Base-by-base conservation (phyloP, 1,140 invertebrate genomes). In the Elysia chlorotica region DNA sequence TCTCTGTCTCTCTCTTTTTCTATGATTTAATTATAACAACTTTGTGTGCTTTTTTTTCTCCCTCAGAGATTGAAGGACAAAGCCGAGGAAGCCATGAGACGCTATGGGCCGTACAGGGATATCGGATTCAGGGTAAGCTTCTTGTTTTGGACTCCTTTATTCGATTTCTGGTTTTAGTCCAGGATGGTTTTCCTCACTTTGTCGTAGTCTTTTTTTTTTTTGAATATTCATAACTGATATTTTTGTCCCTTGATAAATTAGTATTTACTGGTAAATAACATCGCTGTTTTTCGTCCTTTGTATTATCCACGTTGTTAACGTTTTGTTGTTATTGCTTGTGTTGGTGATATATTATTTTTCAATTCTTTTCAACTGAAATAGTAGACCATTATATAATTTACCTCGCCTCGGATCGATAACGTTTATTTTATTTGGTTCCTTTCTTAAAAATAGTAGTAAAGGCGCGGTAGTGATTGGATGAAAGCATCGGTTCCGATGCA, bases 21-120 rank as follows among this genome's bases (percentile, higher is more conserved):
- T n/a, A n/a, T n/a, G n/a, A n/a, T n/a, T n/a, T n/a, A n/a, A n/a
- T n/a, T n/a, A n/a, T n/a, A n/a, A n/a, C n/a, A n/a, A n/a, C n/a
- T n/a, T n/a, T n/a, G n/a, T n/a, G n/a, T n/a, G n/a, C 23, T 65
- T 53, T 23, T 63, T 2, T 54, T 56, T 35, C 3, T 62, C 17
- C 0, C 17, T 17, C 66, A 74, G 75, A 70, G 56, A 41, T 23
- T 74, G 36, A 71, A 65, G 28, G 19, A 2, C 41, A 63, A 65
- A n/a, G 70, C 74, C 19, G 68, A 76, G 57, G n/a, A 62, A 36
- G 70, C 70, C 21, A 76, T 68, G 63, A 73, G 69, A 35, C 57
- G 41, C 5, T 73, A 76, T 61, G 74, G 71, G 2, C 70, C 70
- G 1, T 72, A 76, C 30, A 73, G 37, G 33, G 65, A 71, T 2